Percentiles rank a stretch among this genome's conserved stretches.
Conservation (phyloP, 2,113 vertebrate species). For the Equus quagga region DNA sequence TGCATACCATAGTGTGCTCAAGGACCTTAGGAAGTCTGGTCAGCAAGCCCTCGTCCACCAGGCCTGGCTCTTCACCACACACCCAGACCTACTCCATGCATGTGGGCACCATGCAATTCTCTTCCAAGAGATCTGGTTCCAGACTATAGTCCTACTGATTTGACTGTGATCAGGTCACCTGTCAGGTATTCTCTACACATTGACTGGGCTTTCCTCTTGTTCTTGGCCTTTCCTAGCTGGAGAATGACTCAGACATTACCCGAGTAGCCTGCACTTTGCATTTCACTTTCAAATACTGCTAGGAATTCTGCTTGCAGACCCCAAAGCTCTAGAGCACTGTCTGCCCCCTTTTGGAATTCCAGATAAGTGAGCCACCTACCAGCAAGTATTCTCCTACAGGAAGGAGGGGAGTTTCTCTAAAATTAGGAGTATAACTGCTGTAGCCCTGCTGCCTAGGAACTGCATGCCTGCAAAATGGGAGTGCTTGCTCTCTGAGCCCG, state of each 20-base stretch:
- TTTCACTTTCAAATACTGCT: background rate
- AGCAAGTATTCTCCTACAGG: background rate
- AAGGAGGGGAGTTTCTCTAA: background rate
- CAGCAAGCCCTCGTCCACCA: background rate
- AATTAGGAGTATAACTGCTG: background rate
- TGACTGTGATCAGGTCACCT: background rate
- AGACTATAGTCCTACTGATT: background rate
- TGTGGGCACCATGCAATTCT: background rate
- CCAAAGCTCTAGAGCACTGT: background rate
- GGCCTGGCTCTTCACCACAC: background rate
- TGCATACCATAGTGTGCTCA: background rate
- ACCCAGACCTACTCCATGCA: background rate
- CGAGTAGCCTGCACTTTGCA: background rate
- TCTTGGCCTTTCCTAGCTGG: background rate
- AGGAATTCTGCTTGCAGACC: background rate
- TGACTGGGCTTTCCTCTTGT: background rate
- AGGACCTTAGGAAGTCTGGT: background rate
- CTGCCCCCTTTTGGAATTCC: background rate
- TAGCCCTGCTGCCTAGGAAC: background rate
- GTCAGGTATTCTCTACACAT: background rate
- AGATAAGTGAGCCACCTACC: background rate
- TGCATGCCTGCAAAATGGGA: background rate
- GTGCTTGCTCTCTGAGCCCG: background rate
- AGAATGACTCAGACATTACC: background rate
- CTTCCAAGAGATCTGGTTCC: background rate